phyloP scores from a whole-genome alignment of 2,113 vertebrate genomes.

The Naja naja region DNA sequence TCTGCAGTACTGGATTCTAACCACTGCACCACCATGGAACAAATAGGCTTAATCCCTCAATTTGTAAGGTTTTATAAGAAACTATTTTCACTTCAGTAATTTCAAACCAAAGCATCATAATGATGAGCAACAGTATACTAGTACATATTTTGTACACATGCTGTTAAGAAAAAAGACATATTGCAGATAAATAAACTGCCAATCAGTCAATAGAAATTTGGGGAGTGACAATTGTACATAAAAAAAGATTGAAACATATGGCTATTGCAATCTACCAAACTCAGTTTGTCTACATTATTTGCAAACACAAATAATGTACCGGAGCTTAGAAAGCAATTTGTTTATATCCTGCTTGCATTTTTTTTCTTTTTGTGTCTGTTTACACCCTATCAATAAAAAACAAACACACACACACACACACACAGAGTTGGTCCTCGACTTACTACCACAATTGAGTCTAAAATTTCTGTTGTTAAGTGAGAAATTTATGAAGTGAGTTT shows the following conservation, averaged over 20 bases:
- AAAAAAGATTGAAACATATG: conserved; percentile 8
- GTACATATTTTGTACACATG: conserved; percentile 1
- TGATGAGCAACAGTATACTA: neutral
- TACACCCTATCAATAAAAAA: conserved; percentile 19
- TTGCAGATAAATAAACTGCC: conserved; percentile 8
- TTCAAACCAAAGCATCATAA: neutral
- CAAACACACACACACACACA: neutral
- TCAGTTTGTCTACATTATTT: conserved; percentile 24
- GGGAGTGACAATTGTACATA: neutral
- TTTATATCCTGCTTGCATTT: conserved; percentile 42
- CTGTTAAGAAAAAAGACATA: neutral
- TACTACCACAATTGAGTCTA: neutral
- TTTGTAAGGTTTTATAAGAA: neutral
- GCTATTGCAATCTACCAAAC: neutral
- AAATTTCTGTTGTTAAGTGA: too few relatives aligned
- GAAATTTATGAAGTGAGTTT: too few relatives aligned
- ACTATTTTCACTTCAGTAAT: neutral
- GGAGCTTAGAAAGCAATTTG: conserved; percentile 38
- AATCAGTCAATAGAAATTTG: conserved; percentile 25
- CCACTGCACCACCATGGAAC: too few relatives aligned
- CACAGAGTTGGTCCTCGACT: neutral
- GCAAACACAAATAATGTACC: conserved; percentile 13
- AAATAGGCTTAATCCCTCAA: neutral
- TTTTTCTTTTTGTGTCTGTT: conserved; percentile 41
- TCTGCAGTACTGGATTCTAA: too few relatives aligned